Conservation (phyloP, 2,797 vertebrate species). For the Rhynchotus rufescens region DNA sequence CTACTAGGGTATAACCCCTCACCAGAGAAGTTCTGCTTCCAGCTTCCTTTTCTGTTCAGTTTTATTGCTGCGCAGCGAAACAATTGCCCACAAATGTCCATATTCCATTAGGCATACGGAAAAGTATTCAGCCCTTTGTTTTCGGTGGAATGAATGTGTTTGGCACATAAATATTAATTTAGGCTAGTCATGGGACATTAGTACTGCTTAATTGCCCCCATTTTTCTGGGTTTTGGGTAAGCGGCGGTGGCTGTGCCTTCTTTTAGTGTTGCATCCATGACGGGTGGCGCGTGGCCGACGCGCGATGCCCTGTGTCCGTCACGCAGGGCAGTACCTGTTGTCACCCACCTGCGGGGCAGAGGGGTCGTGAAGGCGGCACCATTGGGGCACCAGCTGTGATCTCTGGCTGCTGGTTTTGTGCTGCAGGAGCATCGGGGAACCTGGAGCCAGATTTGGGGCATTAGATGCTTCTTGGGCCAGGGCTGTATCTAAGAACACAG, state of each 20-base stretch:
- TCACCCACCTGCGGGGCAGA: too few relatives aligned
- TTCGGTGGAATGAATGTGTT: slow-evolving; percentile 42
- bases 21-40: not conserved
- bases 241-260: not conserved
- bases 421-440: not conserved
- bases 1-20: not conserved
- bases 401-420: not conserved
- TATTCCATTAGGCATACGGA: slow-evolving; percentile 57
- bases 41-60: not conserved
- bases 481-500: not conserved
- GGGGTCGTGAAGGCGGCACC: too few relatives aligned
- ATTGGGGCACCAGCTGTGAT: too few relatives aligned
- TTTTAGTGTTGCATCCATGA: slow-evolving; percentile 14
- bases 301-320: rapidly evolving
- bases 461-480: not conserved
- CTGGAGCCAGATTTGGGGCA: not conserved
- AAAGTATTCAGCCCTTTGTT: slow-evolving; percentile 63
- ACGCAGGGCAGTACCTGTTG: rapidly evolving
- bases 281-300: rapidly evolving
- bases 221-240: slow-evolving; percentile 52
- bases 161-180: slow-evolving; percentile 53
- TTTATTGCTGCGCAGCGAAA: slow-evolving; percentile 21
- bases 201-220: slow-evolving; percentile 29
- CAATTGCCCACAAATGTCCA: slow-evolving; percentile 44
- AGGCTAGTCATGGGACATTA: slow-evolving; percentile 51